Evolutionary conservation across 2,888 invertebrate genomes (phyloP).

Genomic region (Drosophila quasianomalipes): DNA sequence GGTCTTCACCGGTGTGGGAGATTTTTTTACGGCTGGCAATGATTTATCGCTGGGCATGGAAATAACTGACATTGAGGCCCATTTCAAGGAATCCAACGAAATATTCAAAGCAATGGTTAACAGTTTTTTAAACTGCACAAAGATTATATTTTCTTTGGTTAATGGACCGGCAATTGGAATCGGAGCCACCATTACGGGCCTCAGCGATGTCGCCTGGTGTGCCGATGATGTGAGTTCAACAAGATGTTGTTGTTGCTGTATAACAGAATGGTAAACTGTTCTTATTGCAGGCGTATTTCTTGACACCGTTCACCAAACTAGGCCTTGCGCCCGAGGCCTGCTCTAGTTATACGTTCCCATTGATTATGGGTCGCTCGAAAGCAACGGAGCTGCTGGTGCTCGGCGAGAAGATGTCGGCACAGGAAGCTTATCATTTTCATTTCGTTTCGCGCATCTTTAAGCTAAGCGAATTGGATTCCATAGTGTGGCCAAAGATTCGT

Average conservation of each 20-base stretch:
- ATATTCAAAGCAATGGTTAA: conserved; percentile 88
- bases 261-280: neutral
- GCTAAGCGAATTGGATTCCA: conserved; percentile 87
- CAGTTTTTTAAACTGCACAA: conserved; percentile 92
- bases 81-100: conserved; percentile 73
- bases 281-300: conserved; percentile 91
- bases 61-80: conserved; percentile 60
- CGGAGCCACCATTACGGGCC: conserved; percentile 89
- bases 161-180: conserved; percentile 98
- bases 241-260: conserved; percentile 76
- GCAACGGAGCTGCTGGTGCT: conserved; percentile 89
- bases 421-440: conserved; percentile 91
- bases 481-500: conserved; percentile 87
- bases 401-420: conserved; percentile 91
- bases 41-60: conserved; percentile 50
- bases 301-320: conserved; percentile 93
- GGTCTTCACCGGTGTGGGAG: conserved; percentile 88
- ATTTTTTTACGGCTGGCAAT: conserved; percentile 82
- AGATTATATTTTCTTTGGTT: conserved; percentile 93
- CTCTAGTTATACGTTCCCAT: conserved; percentile 94
- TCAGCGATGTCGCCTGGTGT: conserved; percentile 96
- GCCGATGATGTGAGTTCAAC: conserved; percentile 65
- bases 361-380: conserved; percentile 93
- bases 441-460: conserved; percentile 93
- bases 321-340: conserved; percentile 96